These are phyloP conservation scores for Plebejus argus DNA, from an alignment of 2,888 invertebrate genomes.

Conservation along the genomic window DNA sequence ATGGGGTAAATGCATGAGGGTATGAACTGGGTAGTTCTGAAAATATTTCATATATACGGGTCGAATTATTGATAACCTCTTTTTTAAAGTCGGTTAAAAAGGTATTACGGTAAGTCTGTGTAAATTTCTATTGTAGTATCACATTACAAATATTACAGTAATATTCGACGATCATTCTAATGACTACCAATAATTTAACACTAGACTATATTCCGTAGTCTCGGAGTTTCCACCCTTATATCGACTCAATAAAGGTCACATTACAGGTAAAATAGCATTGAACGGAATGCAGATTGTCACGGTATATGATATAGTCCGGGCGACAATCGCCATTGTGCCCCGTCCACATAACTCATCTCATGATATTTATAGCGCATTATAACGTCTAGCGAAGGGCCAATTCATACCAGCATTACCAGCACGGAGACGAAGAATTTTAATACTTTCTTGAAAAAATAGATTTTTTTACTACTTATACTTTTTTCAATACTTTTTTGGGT, in stretches of 20 bases:
- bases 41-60: too few relatives aligned
- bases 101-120: too few relatives aligned
- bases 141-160: background rate
- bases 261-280: background rate
- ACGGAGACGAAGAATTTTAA: background rate
- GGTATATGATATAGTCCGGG: constrained; percentile 29
- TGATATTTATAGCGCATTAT: constrained; percentile 44
- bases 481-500: too few relatives aligned
- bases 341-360: constrained; percentile 42
- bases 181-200: constrained; percentile 8
- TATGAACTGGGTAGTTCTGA: too few relatives aligned
- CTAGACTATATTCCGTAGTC: constrained; percentile 30
- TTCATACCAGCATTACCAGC: background rate
- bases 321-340: constrained; percentile 42
- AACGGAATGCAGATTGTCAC: background rate
- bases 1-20: too few relatives aligned
- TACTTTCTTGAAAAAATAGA: background rate
- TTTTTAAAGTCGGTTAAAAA: too few relatives aligned
- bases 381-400: constrained; percentile 29
- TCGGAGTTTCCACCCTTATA: background rate
- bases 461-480: too few relatives aligned
- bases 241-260: constrained; percentile 25
- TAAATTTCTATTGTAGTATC: too few relatives aligned
- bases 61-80: too few relatives aligned
- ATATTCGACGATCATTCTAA: background rate